phyloP scores from a whole-genome alignment of 1,140 invertebrate genomes.

The Hylaeus volcanicus region DNA sequence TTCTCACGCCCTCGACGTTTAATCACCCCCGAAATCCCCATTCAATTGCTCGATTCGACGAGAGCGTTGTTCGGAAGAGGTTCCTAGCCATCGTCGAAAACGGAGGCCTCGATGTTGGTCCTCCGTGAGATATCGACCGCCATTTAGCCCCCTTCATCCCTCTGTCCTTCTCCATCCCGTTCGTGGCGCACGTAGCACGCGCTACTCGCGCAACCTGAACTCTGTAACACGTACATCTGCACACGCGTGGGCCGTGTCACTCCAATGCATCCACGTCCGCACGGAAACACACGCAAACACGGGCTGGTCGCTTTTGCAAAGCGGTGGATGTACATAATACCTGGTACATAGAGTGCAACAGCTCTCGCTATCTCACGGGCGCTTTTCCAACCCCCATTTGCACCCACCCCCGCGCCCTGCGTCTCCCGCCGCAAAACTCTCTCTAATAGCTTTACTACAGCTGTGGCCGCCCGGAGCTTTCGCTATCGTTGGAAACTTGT shows the following conservation, averaged over 20 bases:
- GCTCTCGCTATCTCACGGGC: conserved; percentile 51
- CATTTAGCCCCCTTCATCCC: conserved; percentile 56
- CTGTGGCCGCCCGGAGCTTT: conserved; percentile 71
- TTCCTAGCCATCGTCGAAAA: conserved; percentile 69
- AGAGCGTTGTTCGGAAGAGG: conserved; percentile 22
- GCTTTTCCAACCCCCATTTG: conserved; percentile 24
- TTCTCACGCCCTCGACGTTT: background rate
- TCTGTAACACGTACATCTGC: conserved; percentile 14
- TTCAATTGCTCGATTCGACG: conserved; percentile 4
- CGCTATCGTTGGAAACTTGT: conserved; percentile 77
- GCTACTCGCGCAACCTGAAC: conserved; percentile 11
- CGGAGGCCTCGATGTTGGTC: conserved; percentile 49
- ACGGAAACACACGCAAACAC: background rate
- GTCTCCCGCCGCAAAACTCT: conserved; percentile 55
- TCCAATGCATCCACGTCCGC: conserved; percentile 15
- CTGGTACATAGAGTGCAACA: conserved; percentile 44
- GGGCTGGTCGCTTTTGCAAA: conserved; percentile 47
- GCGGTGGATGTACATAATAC: conserved; percentile 48
- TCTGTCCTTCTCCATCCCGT: conserved; percentile 30
- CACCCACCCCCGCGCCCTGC: conserved; percentile 6
- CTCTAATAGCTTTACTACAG: conserved; percentile 76
- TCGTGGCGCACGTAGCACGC: background rate
- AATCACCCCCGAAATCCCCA: background rate
- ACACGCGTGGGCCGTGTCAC: background rate
- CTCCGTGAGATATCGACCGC: conserved; percentile 75